Percentiles rank a stretch among this genome's conserved stretches.
Conservation (phyloP, 1,140 invertebrate genomes). For the Musca vetustissima region DNA sequence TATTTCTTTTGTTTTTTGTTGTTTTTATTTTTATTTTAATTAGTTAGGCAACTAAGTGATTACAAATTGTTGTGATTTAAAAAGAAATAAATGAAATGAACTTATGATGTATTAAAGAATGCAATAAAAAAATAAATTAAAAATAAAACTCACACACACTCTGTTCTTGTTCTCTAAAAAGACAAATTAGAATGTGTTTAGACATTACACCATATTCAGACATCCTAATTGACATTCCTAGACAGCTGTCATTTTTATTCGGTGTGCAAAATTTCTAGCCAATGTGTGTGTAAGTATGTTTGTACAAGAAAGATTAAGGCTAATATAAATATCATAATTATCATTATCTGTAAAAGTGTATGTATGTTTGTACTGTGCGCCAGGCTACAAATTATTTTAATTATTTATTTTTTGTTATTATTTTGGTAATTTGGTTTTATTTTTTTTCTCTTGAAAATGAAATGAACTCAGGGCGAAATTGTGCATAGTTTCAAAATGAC, state of each 20-base stretch:
- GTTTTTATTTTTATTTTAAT: not conserved
- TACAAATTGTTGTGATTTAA: slow-evolving; percentile 1
- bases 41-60: slow-evolving; percentile 5
- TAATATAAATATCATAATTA: too few relatives aligned
- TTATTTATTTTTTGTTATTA: slow-evolving; percentile 1
- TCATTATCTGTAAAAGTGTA: too few relatives aligned
- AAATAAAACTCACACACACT: not conserved
- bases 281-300: not conserved
- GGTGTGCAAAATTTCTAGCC: not conserved
- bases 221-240: slow-evolving; percentile 25
- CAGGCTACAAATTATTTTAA: not conserved
- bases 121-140: not conserved
- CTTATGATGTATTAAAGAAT: not conserved
- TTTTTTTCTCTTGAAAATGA: too few relatives aligned
- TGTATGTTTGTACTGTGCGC: too few relatives aligned
- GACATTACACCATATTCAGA: slow-evolving; percentile 12
- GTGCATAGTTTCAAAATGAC: not conserved
- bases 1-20: not conserved
- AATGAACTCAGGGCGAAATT: slow-evolving; percentile 13
- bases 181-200: slow-evolving; percentile 17
- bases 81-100: too few relatives aligned
- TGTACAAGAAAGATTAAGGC: too few relatives aligned
- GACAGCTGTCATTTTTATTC: slow-evolving; percentile 25
- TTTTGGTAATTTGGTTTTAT: too few relatives aligned
- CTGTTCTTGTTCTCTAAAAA: not conserved